phyloP scores from a whole-genome alignment of 2,888 invertebrate genomes.

The Spisula solida region DNA sequence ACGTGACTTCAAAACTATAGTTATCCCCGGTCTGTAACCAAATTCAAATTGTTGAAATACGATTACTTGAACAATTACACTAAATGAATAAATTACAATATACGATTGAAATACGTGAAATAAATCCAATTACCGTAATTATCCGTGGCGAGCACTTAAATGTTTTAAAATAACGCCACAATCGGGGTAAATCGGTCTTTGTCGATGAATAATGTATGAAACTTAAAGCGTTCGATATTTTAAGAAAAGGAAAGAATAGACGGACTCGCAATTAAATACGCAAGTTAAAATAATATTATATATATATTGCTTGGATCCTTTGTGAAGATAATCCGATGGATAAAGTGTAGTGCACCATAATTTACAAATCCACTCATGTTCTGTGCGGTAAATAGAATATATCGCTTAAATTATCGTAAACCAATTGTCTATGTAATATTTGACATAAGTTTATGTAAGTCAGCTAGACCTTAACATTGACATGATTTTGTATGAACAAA shows the following conservation, averaged over 20 bases:
- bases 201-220: neutral
- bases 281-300: slow-evolving; percentile 6
- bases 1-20: neutral
- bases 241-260: neutral
- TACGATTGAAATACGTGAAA: neutral
- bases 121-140: neutral
- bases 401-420: neutral
- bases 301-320: neutral
- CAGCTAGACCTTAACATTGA: too few species aligned
- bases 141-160: neutral
- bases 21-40: neutral
- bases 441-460: neutral
- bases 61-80: neutral
- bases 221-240: neutral
- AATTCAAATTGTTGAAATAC: neutral
- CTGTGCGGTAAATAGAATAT: neutral
- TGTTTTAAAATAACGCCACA: neutral
- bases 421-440: neutral
- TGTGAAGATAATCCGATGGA: neutral
- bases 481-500: too few species aligned
- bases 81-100: slow-evolving; percentile 18
- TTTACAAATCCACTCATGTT: neutral
- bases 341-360: neutral
- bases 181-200: neutral
- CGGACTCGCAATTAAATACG: slow-evolving; percentile 13